A percentile compares a stretch with the other conserved stretches of the same genome.
phyloP scores from a whole-genome alignment of 2,113 vertebrate species.

The Hemicordylus capensis region DNA sequence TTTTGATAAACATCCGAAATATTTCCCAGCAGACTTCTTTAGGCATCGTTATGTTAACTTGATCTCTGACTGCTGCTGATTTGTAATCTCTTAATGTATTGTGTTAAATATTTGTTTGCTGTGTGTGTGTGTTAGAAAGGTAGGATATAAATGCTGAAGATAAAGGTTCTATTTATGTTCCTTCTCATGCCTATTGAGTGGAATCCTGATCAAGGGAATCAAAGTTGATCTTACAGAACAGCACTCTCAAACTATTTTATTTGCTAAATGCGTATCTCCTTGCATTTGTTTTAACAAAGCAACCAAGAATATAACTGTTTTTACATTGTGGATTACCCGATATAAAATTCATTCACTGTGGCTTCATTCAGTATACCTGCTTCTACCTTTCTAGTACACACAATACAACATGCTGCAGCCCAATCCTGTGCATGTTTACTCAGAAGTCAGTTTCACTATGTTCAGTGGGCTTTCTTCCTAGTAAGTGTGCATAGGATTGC shows the following conservation, averaged over 20 bases:
- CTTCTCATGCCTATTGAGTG: background rate
- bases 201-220: background rate
- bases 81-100: too few relatives aligned
- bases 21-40: too few relatives aligned
- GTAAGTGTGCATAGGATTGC: too few relatives aligned
- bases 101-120: too few relatives aligned
- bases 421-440: too few relatives aligned
- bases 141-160: too few relatives aligned
- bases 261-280: background rate
- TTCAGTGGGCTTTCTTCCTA: too few relatives aligned
- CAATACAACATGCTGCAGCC: background rate
- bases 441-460: too few relatives aligned
- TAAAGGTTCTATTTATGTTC: background rate
- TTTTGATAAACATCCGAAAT: too few relatives aligned
- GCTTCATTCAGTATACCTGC: background rate
- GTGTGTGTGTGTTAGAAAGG: too few relatives aligned
- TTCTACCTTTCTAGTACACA: background rate
- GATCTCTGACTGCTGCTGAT: too few relatives aligned
- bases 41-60: too few relatives aligned
- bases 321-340: background rate
- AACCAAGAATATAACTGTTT: background rate
- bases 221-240: background rate
- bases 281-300: background rate
- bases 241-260: background rate
- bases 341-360: background rate